Base-by-base conservation (phyloP, 92 coral and sea anemone genomes). In the Palythoa grandis region DNA sequence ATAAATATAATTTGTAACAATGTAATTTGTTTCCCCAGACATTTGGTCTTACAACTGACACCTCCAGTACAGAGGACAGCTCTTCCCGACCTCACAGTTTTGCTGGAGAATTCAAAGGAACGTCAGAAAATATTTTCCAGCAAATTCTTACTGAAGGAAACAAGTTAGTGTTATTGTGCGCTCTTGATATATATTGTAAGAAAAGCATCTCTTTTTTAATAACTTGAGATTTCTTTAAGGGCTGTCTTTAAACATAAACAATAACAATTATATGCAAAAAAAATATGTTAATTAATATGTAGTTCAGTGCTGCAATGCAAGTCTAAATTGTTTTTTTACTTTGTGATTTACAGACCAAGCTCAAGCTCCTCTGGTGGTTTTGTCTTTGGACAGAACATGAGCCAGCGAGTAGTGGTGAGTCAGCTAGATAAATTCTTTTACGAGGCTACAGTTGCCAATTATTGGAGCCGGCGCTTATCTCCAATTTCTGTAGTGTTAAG, bases 361-460 rank as follows among this genome's bases (percentile, higher is more conserved):
- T 77, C 91, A 12, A 87, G 88, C 40, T 79, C 94, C 20, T 82
- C 92, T 85, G 93, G 95, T 58, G 88, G 90, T 54, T 96, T 96
- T 92, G 94, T 96, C 24, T 96, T 96, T 92, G 99, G 99, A 56
- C 94, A 96, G 88, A 96, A 96, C 91, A 94, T 96, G 92, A 86
- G 95, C 57, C 98, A 92, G 11, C 92, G 99, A 74, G 99, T 96
- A 37, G 84, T 83, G 91, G 99, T 96, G 58, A 86, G 96, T 73
- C 70, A 65, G 3, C 11, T 2, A 4, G n/a, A 1, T 3, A n/a
- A 23, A 11, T 67, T 0, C 11, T 20, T 67, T 2, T 24, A 67
- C 37, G 0, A 29, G 35, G 1, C 35, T 29, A 29, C 35, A 29
- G 24, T 63, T 16, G 2, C 58, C 4, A 7, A 53, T 53, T 53